Conservation (phyloP, 2,888 invertebrate genomes). For the Himalopsyche japonica region DNA sequence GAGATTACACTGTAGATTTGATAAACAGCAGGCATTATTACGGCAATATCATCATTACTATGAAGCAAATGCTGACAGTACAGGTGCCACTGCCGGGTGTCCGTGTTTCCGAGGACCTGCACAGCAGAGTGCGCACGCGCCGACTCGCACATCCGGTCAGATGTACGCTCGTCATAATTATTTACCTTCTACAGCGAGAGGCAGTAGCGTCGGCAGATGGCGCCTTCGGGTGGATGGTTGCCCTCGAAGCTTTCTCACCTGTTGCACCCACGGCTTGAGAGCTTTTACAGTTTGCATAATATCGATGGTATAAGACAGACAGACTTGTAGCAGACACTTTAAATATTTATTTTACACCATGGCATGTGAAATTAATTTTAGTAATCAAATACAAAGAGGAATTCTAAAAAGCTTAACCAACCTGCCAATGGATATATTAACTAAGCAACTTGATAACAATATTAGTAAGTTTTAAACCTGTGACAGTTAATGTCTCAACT, state of each 20-base stretch:
- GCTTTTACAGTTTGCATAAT: background rate
- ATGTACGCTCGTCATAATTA: background rate
- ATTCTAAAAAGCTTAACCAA: too few relatives aligned
- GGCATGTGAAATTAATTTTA: too few relatives aligned
- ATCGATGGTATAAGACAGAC: too few relatives aligned
- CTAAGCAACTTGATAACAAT: too few relatives aligned
- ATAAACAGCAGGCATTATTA: background rate
- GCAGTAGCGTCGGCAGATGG: conserved; percentile 9
- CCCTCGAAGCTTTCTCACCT: background rate
- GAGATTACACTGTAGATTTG: background rate
- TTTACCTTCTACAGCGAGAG: background rate
- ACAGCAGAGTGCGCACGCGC: background rate
- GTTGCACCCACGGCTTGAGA: background rate
- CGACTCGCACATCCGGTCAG: conserved; percentile 1
- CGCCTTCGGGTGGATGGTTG: background rate
- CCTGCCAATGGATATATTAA: too few relatives aligned
- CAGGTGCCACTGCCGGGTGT: background rate
- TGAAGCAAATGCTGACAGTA: background rate
- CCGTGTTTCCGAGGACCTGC: background rate
- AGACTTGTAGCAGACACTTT: too few relatives aligned
- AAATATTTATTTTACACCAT: too few relatives aligned
- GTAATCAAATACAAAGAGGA: too few relatives aligned
- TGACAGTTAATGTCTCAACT: too few relatives aligned
- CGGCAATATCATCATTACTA: background rate
- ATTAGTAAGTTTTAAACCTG: too few relatives aligned